Base-by-base conservation (phyloP, 2,113 vertebrate genomes). In the Myrmecobius fasciatus region DNA sequence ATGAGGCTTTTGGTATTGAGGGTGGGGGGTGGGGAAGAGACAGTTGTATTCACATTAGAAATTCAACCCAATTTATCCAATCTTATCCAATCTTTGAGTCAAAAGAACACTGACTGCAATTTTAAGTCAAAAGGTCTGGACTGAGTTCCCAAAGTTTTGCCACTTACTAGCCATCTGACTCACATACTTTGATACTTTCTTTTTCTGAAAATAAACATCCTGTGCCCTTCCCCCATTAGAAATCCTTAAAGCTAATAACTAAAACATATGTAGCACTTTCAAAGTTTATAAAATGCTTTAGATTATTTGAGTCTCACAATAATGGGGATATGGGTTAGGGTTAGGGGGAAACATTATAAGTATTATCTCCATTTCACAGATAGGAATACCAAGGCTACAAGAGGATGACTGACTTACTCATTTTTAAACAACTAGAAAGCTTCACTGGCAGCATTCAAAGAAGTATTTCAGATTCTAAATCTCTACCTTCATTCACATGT, bases 111-210 rank as follows among this genome's bases (percentile, higher is more conserved):
- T 22, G 36, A 83, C 12, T 83, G 36, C 53, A n/a, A 91, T 53
- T 75, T 48, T 92, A 3, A 95, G 46, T 75, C 53, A 90, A 67
- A 92, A 3, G 53, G 47, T 93, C 89, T 25, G 24, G 12, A 53
- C 96, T 90, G 93, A 96, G 83, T 88, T 48, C 92, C 53, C 89
- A 51, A 51, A 51, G 53, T 83, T 93, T 96, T 53, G 52, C n/a
- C 8, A 60, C 92, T 96, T 60, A 67, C 48, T 91, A 94, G 47
- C 54, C 24, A 53, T 46, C 92, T 89, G n/a, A 53, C 43, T 75
- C 47, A 31, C 28, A 67, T 36, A 14, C 31, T 67, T 67, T 67
- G 56, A 60, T n/a, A n/a, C 20, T n/a, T 75, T 67, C 36, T 5
- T 4, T 4, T 75, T 75, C 20, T 75, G 67, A 75, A 75, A 75